Evolutionary conservation across 2,888 invertebrate genomes (phyloP), one percentile per base, ranked within the genome.

Genomic region (Diadromus collaris): DNA sequence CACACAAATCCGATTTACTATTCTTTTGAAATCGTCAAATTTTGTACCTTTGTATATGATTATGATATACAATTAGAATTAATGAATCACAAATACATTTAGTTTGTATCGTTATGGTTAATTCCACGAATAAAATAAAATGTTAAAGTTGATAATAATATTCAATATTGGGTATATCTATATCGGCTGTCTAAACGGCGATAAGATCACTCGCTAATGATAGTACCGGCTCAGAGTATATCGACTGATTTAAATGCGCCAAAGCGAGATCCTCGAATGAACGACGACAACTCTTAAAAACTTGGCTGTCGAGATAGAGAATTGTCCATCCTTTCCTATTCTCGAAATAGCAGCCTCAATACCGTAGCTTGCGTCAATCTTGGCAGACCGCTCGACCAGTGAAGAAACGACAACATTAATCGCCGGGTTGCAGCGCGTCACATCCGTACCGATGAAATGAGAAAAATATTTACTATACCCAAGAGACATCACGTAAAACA

Each of bases 301-400:
- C 63, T 81, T 73, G 78, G 78, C 78, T 41, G 54, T 41, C 56
- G 29, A 13, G 21, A 21, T 63, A 76, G 75, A 82, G 69, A 83
- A 82, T 81, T 75, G 75, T 83, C 78, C 79, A 60, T 78, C 67
- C 65, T 72, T 71, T 83, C 65, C 76, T 65, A 82, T 76, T 78
- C 86, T 85, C 82, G 81, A 87, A 87, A 87, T 87, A 87, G 84
- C 82, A 85, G 74, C 84, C 87, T 81, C 85, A 85, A 86, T 87
- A 86, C 82, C 78, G 70, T 78, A 74, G 81, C 82, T 85, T 85
- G 74, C 85, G 85, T 85, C 84, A 86, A 86, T 82, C 78, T 85
- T 86, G 86, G 84, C 86, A 84, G 72, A 70, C 74, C 76, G 51
- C 46, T 64, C 78, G 29, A 64, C 71, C 58, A 75, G 70, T 82